These are phyloP conservation scores for Sylvietta virens DNA, from an alignment of 2,113 vertebrate genomes.

Conservation along the genomic window DNA sequence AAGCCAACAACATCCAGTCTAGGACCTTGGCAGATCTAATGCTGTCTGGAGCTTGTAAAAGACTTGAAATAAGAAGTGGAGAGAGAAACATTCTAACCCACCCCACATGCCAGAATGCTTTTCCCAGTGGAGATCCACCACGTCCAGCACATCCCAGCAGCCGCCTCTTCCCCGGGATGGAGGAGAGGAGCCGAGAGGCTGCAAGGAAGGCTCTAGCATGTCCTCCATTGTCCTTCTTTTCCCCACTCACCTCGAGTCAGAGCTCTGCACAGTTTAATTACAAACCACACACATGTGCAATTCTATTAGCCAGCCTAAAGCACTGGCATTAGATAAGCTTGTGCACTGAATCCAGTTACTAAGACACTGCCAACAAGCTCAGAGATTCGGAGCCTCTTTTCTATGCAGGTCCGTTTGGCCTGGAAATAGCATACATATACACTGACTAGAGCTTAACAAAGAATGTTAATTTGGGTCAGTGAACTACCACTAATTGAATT, in stretches of 20 bases:
- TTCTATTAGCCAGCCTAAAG: slow-evolving; percentile 39
- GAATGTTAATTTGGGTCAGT: slow-evolving; percentile 59
- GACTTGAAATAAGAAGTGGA: neutral
- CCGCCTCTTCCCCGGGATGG: accelerated
- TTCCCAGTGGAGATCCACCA: neutral
- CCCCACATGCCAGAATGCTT: neutral
- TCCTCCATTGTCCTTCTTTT: neutral
- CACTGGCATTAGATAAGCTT: slow-evolving; percentile 37
- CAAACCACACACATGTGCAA: slow-evolving; percentile 36
- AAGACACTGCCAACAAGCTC: slow-evolving; percentile 30
- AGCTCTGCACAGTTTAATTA: slow-evolving; percentile 36
- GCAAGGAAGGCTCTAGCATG: neutral
- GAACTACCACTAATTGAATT: slow-evolving; percentile 63
- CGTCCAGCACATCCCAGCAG: neutral
- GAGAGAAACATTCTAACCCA: neutral
- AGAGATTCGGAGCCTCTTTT: slow-evolving; percentile 16
- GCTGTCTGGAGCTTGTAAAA: neutral
- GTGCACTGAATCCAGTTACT: slow-evolving; percentile 25
- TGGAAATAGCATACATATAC: slow-evolving; percentile 52
- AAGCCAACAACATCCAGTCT: neutral
- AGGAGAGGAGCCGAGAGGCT: neutral
- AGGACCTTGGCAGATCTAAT: neutral
- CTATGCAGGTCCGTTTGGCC: slow-evolving; percentile 42
- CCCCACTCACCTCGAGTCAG: neutral
- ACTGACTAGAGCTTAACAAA: slow-evolving; percentile 58